Evolutionary conservation across 2,888 invertebrate genomes (phyloP), one percentile per base, ranked within the genome.

Genomic region (Lasioglossum oenotherae): DNA sequence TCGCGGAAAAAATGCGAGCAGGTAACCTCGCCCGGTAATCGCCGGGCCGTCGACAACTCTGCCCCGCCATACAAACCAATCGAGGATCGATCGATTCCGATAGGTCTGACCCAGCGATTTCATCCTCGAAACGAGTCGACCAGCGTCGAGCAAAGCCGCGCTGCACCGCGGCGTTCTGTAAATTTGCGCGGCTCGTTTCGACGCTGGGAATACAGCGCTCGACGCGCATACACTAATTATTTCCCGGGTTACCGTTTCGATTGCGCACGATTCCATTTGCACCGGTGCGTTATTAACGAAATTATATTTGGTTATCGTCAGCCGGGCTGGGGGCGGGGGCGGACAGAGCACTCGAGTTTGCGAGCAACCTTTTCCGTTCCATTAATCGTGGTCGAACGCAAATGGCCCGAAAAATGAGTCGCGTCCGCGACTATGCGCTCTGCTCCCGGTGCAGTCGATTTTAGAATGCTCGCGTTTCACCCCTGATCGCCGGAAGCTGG

Each of bases 241-340:
- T 80, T 75, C 38, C n/a, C 60, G n/a, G 53, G 6, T 23, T 41
- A 49, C 75, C 35, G 72, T 46, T 57, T 67, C 85, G 79, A 85
- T 85, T 67, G 84, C 53, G 64, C 84, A 19, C 74, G 71, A 71
- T 79, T 78, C 82, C 85, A 80, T 84, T 84, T 69, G 85, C 85
- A 80, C 64, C 75, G 64, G 85, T 75, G 67, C 67, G 80, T 84
- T 85, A 85, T 85, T 85, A 85, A 85, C 85, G 73, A 85, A 84
- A 85, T 85, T 85, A 85, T 85, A 76, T 84, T 76, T 79, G 80
- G 76, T 4, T 67, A 46, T 73, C 67, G 84, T 23, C 53, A 38
- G 31, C 5, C 27, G 60, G 57, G n/a, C 64, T 16, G 44, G 27
- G 27, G 27, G 10, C n/a, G 23, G 27, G 6, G 14, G 0, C 69